Evolutionary conservation across 2,888 invertebrate species (phyloP), one percentile per base, ranked within the genome.

Genomic region (Cordilura impudica): DNA sequence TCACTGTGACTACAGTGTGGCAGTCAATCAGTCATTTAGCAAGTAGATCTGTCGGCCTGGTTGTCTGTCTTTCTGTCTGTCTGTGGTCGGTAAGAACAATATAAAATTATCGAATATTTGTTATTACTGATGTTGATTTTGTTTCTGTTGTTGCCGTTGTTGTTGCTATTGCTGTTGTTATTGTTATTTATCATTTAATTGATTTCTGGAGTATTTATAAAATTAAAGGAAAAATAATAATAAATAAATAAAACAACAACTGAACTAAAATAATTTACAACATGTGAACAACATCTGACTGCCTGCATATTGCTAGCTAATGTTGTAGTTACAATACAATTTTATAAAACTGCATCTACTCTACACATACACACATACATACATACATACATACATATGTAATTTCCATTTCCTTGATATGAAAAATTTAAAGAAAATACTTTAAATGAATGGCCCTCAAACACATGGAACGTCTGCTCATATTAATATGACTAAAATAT

Each of bases 151-250:
- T 67, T 67, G 51, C 70, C 63, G 31, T 53, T 78, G 21, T 75
- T 53, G 49, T 65, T 72, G 39, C 51, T 66, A 39, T 56, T 81
- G 65, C 70, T 71, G 45, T 35, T 71, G 63, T 72, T 78, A 39
- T 65, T 74, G 71, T 69, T 78, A 70, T 65, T 58, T 70, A 61
- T 72, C 58, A 74, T 79, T 76, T 77, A 69, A 75, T 81, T 78
- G 78, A 78, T 78, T 78, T 78, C 73, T 78, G 43, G 53, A 69
- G 67, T 71, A 66, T 71, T 74, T 74, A 70, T 63, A 63, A 66
- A 71, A 31, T 60, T 65, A 18, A 60, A 71, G 47, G 54, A 71
- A 71, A 58, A 51, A 2, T 19, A 29, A 10, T 23, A 31, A 58
- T 12, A 31, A 29, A 47, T 19, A 60, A 35, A 39, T 58, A 51